phyloP scores from a whole-genome alignment of 2,113 vertebrate genomes.

The Poecile atricapillus region DNA sequence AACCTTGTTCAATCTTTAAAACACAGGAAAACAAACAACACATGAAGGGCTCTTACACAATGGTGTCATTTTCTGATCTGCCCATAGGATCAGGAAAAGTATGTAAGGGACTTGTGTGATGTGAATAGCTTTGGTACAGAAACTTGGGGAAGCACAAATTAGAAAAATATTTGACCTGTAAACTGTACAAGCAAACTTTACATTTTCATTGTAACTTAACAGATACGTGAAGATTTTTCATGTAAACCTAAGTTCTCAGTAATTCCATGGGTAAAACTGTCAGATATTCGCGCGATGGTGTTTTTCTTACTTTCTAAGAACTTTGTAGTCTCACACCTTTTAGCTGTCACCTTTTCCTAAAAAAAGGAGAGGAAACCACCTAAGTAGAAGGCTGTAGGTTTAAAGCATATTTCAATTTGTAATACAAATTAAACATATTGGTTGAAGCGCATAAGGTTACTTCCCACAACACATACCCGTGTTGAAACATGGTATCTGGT shows the following conservation, averaged over 20 bases:
- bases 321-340: background rate
- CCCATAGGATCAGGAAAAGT: background rate
- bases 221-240: background rate
- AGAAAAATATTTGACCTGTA: background rate
- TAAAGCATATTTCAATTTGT: background rate
- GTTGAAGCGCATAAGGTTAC: background rate
- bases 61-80: constrained; percentile 11
- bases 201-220: background rate
- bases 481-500: background rate
- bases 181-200: background rate
- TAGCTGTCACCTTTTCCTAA: background rate
- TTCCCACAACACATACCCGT: background rate
- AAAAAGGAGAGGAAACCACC: background rate
- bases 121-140: background rate
- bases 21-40: background rate
- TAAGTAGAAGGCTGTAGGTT: background rate
- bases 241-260: background rate
- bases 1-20: background rate
- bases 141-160: background rate
- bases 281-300: background rate
- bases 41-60: background rate
- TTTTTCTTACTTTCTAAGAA: background rate
- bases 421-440: background rate
- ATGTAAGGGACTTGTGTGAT: background rate
- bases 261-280: background rate